Base-by-base conservation (phyloP, 2,113 vertebrate genomes). In the Psittacula cyanocephala region DNA sequence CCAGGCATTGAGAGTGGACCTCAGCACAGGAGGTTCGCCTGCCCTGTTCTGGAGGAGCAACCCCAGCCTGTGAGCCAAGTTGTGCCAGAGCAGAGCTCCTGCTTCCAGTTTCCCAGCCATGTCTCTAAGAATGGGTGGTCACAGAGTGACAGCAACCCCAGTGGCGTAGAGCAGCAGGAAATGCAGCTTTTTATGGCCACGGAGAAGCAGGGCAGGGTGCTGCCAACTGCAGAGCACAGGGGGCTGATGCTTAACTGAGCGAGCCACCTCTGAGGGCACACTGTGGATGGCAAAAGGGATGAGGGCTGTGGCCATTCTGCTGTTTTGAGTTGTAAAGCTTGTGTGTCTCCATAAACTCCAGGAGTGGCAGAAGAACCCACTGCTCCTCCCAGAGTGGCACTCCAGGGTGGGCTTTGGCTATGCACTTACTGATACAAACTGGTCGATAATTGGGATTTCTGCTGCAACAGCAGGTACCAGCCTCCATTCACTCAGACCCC, bases 101-200 rank as follows among this genome's bases (percentile, higher is more conserved):
- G 97, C 71, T 99, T 99, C 79, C 96, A 98, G 81, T 98, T 99
- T 63, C 97, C 98, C 29, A 98, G 97, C 8, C 96, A 96, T 2
- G 2, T 96, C 33, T 91, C 97, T 16, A 97, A 95, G 85, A 98
- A 97, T 4, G 90, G 96, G 80, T 96, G 96, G 93, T 98, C 68
- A 5, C 98, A 84, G 52, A 98, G 98, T 31, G 97, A 98, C 86
- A 98, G 98, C 86, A 98, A 97, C 8, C 91, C 96, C 0, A 97
- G 98, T 2, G 91, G 97, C 1, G 90, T 97, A 17, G 97, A 93
- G 92, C 97, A 97, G 83, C 98, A 98, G 88, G 99, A 99, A 97
- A 97, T 98, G 90, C 98, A 98, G 95, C 99, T 99, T 2, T 98
- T 99, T 91, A 99, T 99, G 99, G 97, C 97, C 19, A 92, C 95